Evolutionary conservation across 2,113 vertebrate genomes (phyloP).

Genomic region (Nycticebus coucang): DNA sequence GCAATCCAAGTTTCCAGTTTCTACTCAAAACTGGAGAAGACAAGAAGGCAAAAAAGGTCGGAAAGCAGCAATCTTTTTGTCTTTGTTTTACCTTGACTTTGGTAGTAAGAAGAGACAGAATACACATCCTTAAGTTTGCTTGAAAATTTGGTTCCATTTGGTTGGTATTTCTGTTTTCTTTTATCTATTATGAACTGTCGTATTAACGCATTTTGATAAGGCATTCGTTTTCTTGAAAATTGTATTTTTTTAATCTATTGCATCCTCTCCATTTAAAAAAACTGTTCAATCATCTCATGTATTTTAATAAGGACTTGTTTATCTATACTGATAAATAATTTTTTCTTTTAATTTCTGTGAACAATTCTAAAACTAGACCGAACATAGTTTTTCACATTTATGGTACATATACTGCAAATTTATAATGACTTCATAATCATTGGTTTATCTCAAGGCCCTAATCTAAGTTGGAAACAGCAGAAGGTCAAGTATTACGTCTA

Average conservation of each 20-base stretch:
- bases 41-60: neutral
- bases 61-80: neutral
- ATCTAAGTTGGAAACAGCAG: neutral
- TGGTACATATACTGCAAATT: neutral
- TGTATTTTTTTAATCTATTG: conserved; percentile 4
- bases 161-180: conserved; percentile 44
- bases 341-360: conserved; percentile 21
- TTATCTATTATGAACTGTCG: neutral
- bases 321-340: neutral
- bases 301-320: conserved; percentile 36
- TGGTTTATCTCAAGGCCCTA: conserved; percentile 22
- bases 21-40: conserved; percentile 12
- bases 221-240: conserved; percentile 23
- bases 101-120: neutral
- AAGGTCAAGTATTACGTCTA: conserved; percentile 25
- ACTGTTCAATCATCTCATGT: neutral
- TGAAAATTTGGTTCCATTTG: neutral
- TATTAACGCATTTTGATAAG: conserved; percentile 6
- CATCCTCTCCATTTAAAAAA: neutral
- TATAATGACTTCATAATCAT: neutral
- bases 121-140: neutral
- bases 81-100: conserved; percentile 21
- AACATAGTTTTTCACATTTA: neutral
- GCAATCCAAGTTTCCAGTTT: neutral
- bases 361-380: conserved; percentile 6